Evolutionary conservation across 2,113 vertebrate species (phyloP).

Genomic region (Corythaeola cristata): DNA sequence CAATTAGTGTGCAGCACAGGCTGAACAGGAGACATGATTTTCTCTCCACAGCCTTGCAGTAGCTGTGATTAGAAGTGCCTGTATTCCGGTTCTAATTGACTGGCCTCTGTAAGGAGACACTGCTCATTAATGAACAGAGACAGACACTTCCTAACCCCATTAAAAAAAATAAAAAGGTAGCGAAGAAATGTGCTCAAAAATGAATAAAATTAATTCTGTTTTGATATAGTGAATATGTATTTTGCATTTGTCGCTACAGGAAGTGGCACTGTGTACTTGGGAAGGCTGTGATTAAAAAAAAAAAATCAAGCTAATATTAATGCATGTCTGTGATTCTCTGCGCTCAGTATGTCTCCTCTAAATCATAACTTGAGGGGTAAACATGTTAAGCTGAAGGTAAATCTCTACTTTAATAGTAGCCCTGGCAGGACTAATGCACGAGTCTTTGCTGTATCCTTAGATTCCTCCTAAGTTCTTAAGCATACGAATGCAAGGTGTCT

Average conservation of each 20-base stretch:
- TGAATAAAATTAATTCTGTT: slow-evolving; percentile 18
- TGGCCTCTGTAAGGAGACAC: slow-evolving; percentile 9
- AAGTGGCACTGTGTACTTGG: not conserved
- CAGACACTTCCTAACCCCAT: not conserved
- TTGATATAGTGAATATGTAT: not conserved
- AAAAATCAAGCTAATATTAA: slow-evolving; percentile 1
- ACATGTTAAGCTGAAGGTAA: not conserved
- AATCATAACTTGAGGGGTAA: not conserved
- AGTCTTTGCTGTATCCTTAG: not conserved
- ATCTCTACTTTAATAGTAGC: not conserved
- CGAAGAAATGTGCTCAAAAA: slow-evolving; percentile 24
- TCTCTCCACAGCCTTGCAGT: not conserved
- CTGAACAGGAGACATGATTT: slow-evolving; percentile 11
- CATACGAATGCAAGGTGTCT: not conserved
- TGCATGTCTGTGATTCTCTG: slow-evolving; percentile 2
- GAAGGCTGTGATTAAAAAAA: not conserved
- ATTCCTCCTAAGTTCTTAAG: not conserved
- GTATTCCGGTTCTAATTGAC: slow-evolving; percentile 50
- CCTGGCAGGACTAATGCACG: not conserved
- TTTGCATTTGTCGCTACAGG: slow-evolving; percentile 19
- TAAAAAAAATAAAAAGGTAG: not conserved
- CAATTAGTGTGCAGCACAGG: not conserved
- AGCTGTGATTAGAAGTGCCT: slow-evolving; percentile 11
- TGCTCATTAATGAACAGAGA: slow-evolving; percentile 18
- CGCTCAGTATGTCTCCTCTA: not conserved